These are phyloP conservation scores for Hyles vespertilio DNA, from an alignment of 1,140 invertebrate species.

Conservation along the genomic window DNA sequence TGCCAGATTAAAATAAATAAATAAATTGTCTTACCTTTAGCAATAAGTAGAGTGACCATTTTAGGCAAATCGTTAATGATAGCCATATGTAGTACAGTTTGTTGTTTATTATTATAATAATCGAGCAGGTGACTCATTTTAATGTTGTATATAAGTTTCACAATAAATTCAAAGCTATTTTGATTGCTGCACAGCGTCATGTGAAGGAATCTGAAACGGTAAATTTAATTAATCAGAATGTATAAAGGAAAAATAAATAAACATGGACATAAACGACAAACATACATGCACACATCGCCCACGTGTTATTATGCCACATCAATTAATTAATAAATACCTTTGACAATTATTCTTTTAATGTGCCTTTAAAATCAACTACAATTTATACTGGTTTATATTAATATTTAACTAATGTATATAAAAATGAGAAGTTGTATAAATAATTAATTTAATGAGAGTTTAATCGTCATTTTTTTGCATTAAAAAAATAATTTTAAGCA, in stretches of 20 bases:
- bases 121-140: conserved; percentile 49
- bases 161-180: conserved; percentile 53
- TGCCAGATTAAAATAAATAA: background rate
- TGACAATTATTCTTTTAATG: too few relatives aligned
- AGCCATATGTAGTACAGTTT: conserved; percentile 57
- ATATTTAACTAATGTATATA: too few relatives aligned
- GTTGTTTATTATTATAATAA: conserved; percentile 36
- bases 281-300: too few relatives aligned
- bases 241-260: background rate
- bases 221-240: conserved; percentile 2
- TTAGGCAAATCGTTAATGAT: conserved; percentile 39
- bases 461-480: too few relatives aligned
- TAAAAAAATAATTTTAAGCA: too few relatives aligned
- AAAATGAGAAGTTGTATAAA: too few relatives aligned
- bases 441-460: too few relatives aligned
- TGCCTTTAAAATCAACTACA: too few relatives aligned
- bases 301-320: too few relatives aligned
- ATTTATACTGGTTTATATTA: too few relatives aligned
- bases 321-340: too few relatives aligned
- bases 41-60: conserved; percentile 42
- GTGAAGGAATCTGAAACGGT: conserved; percentile 50
- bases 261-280: too few relatives aligned
- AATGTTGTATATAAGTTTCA: conserved; percentile 51
- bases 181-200: conserved; percentile 57
- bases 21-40: conserved; percentile 43